Evolutionary conservation across 2,888 invertebrate species (phyloP), one percentile per base, ranked within the genome.

Genomic region (Neria commutata): DNA sequence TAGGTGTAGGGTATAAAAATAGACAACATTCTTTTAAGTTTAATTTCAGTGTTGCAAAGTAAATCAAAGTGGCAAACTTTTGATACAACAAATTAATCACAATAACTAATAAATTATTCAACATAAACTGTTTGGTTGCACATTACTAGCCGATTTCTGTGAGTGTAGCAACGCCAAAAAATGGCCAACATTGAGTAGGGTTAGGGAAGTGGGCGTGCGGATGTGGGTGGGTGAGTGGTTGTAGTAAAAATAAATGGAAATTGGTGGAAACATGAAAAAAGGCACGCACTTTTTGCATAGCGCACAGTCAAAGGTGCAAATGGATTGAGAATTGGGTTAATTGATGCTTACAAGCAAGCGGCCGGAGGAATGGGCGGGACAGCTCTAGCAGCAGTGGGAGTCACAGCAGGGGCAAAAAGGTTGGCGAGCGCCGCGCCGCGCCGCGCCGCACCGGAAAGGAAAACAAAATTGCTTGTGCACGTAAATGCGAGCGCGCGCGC

Each of bases 241-340:
- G 5, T 19, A 17, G 16, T 37, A 11, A 19, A 21, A 60, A 62
- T 54, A 62, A 64, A 55, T 55, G 56, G n/a, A n/a, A n/a, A n/a
- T 56, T 50, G 33, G 19, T 11, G n/a, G 21, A 8, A 29, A 19
- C 19, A 29, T 49, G 29, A 19, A 48, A 47, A 33, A 24, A 47
- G 14, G 17, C 24, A 47, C 47, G 26, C 47, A 24, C 47, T 4
- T n/a, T 26, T 24, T 25, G 23, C 6, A 33, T 10, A n/a, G 45
- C 23, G 5, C 45, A 45, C 45, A 19, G 55, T 51, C 63, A 56
- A 72, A 73, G 72, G 74, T 74, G 72, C 68, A 72, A 74, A 72
- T 72, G 72, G 73, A 70, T 71, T 71, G 63, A 74, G 73, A 72
- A 72, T 72, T 72, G 72, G 72, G 72, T 72, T 72, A 72, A 72